phyloP scores from a whole-genome alignment of 1,140 invertebrate genomes.

The Psilanteris sp. region DNA sequence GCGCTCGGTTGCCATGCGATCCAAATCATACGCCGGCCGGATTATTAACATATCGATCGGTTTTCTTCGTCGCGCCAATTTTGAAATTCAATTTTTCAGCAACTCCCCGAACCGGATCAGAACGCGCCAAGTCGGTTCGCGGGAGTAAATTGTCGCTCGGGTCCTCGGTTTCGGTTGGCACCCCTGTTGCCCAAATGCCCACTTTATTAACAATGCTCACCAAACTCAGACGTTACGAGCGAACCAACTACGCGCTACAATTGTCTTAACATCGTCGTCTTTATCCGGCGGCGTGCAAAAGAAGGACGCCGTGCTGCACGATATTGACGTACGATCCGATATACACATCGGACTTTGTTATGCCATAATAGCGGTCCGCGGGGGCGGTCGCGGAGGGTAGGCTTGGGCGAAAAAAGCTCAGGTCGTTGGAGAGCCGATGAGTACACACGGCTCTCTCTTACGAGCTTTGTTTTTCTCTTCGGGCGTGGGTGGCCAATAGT shows the following conservation, averaged over 20 bases:
- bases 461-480: conserved; percentile 69
- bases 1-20: too few relatives aligned
- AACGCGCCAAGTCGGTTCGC: too few relatives aligned
- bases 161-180: too few relatives aligned
- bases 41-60: too few relatives aligned
- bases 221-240: conserved; percentile 9
- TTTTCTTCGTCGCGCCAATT: too few relatives aligned
- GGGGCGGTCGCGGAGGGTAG: conserved; percentile 27
- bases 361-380: conserved; percentile 70
- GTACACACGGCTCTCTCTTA: conserved; percentile 52
- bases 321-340: conserved; percentile 75
- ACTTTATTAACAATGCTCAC: conserved; percentile 29
- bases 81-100: neutral
- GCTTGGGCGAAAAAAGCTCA: conserved; percentile 70
- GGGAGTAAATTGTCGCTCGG: too few relatives aligned
- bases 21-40: too few relatives aligned
- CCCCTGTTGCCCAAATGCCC: neutral
- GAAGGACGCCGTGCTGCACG: conserved; percentile 44
- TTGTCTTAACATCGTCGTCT: conserved; percentile 31
- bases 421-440: conserved; percentile 57
- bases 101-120: too few relatives aligned
- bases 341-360: conserved; percentile 76
- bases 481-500: conserved; percentile 79
- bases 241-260: conserved; percentile 14
- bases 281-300: conserved; percentile 23